A percentile compares a stretch with the other conserved stretches of the same genome.
Evolutionary conservation across 2,888 invertebrate species (phyloP).

Genomic region (Phrixothrix hirtus): DNA sequence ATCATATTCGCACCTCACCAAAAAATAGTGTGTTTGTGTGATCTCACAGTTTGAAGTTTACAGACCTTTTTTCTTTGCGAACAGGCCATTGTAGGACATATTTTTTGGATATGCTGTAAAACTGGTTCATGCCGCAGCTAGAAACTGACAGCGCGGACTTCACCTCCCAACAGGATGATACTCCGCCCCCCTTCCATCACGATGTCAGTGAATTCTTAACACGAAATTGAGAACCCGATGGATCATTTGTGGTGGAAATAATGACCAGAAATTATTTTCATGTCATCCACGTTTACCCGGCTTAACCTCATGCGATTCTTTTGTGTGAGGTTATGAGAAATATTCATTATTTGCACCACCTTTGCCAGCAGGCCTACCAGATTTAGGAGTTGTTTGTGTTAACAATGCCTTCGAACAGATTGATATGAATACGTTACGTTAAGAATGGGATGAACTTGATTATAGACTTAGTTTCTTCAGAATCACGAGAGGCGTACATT

Average conservation of each 20-base stretch:
- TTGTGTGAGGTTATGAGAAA: background rate
- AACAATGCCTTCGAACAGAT: background rate
- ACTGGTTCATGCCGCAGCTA: too few relatives aligned
- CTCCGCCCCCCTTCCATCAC: background rate
- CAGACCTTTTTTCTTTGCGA: background rate
- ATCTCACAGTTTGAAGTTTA: background rate
- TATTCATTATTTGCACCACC: background rate
- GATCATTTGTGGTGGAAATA: conserved; percentile 1
- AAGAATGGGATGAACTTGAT: conserved; percentile 1
- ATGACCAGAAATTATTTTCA: background rate
- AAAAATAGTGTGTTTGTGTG: too few relatives aligned
- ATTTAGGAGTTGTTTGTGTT: background rate
- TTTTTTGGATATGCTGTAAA: background rate
- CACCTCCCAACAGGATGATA: too few relatives aligned
- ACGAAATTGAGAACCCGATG: conserved; percentile 1
- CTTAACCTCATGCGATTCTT: background rate
- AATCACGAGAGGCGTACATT: background rate
- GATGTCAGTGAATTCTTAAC: conserved; percentile 1
- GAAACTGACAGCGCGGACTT: too few relatives aligned
- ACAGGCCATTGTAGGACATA: background rate
- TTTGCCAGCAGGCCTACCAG: background rate
- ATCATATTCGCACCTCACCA: too few relatives aligned
- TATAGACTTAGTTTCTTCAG: background rate
- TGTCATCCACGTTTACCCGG: conserved; percentile 1
- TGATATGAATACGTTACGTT: background rate